Conservation (phyloP, 1,140 invertebrate genomes). For the Eriosoma lanigerum region DNA sequence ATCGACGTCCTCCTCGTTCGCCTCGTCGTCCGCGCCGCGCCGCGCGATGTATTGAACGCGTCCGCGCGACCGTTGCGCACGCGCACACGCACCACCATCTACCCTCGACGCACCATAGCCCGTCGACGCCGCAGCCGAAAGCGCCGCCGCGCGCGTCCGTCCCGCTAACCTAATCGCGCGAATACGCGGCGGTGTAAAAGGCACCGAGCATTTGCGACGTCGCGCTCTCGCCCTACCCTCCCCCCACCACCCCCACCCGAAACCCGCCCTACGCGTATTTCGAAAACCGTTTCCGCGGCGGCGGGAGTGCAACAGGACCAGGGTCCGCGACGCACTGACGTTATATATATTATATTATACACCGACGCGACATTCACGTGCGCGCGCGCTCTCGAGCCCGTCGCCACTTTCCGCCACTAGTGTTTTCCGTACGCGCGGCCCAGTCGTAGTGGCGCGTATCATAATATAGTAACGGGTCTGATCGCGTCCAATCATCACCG, state of each 20-base stretch:
- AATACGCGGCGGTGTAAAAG: too few species aligned
- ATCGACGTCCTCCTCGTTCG: not conserved
- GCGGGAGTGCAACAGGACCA: constrained; percentile 37
- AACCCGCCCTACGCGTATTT: too few species aligned
- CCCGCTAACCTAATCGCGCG: too few species aligned
- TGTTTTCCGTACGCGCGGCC: too few species aligned
- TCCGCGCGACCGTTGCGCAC: not conserved
- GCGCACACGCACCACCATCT: not conserved
- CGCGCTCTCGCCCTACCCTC: too few species aligned
- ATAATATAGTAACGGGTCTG: constrained; percentile 32
- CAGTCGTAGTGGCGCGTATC: not conserved
- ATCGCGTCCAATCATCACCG: constrained; percentile 11
- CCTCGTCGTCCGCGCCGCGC: too few species aligned
- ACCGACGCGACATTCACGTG: not conserved
- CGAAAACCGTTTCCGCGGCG: not conserved
- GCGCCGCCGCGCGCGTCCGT: not conserved
- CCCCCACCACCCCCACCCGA: too few species aligned
- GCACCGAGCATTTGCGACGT: not conserved
- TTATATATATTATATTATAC: too few species aligned
- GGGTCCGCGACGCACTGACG: constrained; percentile 13
- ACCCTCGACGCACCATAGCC: not conserved
- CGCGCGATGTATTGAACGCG: constrained; percentile 30
- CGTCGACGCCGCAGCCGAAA: not conserved
- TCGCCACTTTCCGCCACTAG: not conserved
- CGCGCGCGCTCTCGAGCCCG: constrained; percentile 6